Evolutionary conservation across 2,888 invertebrate species (phyloP).

Genomic region (Nemoura dubitans): DNA sequence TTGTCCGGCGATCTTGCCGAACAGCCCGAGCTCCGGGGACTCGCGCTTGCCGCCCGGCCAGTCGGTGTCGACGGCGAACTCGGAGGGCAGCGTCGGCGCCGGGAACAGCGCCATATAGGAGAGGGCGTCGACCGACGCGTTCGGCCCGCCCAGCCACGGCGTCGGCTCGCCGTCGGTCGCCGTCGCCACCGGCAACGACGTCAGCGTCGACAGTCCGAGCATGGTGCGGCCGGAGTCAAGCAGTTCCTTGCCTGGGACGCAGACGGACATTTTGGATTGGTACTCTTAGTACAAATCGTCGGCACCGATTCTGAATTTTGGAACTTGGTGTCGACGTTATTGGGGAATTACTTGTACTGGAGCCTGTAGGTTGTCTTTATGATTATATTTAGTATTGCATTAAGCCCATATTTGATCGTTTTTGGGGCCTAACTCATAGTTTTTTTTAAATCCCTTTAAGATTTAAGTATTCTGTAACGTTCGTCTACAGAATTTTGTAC

Average conservation of each 20-base stretch:
- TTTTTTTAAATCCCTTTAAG: no score
- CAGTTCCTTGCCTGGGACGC: slow-evolving; percentile 49
- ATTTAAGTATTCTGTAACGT: no score
- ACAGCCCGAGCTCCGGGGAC: background rate
- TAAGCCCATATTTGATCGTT: no score
- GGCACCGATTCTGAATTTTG: no score
- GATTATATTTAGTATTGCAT: no score
- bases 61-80: background rate
- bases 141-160: background rate
- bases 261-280: background rate
- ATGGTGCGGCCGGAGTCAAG: slow-evolving; percentile 49
- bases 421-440: no score
- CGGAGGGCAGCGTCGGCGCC: background rate
- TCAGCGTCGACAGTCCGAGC: slow-evolving; percentile 42
- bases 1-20: background rate
- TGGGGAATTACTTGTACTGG: no score
- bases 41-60: background rate
- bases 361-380: no score
- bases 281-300: no score
- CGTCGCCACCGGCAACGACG: slow-evolving; percentile 28
- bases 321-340: no score
- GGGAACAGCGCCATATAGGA: background rate
- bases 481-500: no score
- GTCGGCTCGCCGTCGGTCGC: background rate
- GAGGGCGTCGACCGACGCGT: background rate